phyloP scores from a whole-genome alignment of 2,888 invertebrate genomes.

The Apocheima hispidaria region DNA sequence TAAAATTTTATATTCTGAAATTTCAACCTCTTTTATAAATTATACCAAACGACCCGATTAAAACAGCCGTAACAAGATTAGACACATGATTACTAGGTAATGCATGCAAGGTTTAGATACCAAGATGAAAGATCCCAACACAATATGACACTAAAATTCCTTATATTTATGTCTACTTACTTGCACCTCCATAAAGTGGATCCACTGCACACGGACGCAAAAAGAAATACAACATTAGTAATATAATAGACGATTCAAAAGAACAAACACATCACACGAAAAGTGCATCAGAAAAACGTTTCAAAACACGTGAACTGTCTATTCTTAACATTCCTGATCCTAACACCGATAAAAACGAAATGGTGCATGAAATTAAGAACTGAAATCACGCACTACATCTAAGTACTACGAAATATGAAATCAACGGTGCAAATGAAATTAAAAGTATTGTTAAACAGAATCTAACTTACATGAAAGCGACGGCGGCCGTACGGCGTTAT shows the following conservation, averaged over 20 bases:
- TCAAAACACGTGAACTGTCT: conserved; percentile 14
- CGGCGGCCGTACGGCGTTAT: conserved; percentile 75
- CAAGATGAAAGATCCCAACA: conserved; percentile 12
- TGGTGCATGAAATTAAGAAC: conserved; percentile 78
- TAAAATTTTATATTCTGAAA: conserved; percentile 12
- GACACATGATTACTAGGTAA: neutral
- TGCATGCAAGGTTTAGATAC: conserved; percentile 27
- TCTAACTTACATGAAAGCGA: conserved; percentile 84
- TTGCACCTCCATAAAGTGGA: conserved; percentile 90
- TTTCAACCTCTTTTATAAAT: conserved; percentile 1
- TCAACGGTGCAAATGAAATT: conserved; percentile 74
- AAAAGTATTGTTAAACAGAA: conserved; percentile 59
- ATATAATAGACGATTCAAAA: conserved; percentile 41
- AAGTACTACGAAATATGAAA: conserved; percentile 61
- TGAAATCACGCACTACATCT: conserved; percentile 73
- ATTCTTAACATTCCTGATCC: conserved; percentile 15
- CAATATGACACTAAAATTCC: conserved; percentile 12
- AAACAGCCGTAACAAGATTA: neutral
- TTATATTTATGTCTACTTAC: conserved; percentile 78
- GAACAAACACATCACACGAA: conserved; percentile 58
- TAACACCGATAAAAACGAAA: conserved; percentile 65
- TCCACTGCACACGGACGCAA: conserved; percentile 87
- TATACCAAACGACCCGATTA: neutral
- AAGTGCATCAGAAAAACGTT: conserved; percentile 43
- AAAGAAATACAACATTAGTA: conserved; percentile 77